phyloP scores from a whole-genome alignment of 2,888 invertebrate species.

The Drosophila hamatofila region DNA sequence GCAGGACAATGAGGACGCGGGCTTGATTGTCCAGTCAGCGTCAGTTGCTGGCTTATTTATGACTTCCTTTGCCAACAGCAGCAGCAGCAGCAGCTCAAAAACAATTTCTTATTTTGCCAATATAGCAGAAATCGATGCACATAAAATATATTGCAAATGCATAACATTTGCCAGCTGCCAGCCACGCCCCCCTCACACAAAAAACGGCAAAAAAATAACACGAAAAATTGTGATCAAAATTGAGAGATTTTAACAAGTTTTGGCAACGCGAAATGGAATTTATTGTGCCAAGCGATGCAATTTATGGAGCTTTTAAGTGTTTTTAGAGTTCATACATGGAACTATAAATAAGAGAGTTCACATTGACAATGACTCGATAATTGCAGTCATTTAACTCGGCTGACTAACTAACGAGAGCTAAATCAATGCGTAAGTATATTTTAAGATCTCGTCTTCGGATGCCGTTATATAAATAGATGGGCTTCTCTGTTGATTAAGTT shows the following conservation, averaged over 20 bases:
- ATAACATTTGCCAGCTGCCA: slow-evolving; percentile 35
- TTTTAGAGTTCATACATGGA: neutral
- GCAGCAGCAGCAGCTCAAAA: slow-evolving; percentile 39
- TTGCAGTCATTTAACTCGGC: neutral
- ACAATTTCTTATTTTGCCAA: slow-evolving; percentile 73
- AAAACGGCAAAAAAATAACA: slow-evolving; percentile 7
- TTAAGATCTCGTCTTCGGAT: neutral
- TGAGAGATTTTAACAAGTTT: slow-evolving; percentile 14
- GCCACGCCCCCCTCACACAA: slow-evolving; percentile 51
- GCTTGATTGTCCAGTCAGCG: slow-evolving; percentile 73
- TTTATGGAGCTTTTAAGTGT: neutral
- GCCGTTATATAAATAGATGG: neutral
- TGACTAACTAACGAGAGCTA: neutral
- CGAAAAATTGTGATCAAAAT: neutral
- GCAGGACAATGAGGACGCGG: slow-evolving; percentile 54
- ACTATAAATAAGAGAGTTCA: neutral
- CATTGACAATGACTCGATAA: neutral
- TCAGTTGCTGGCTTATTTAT: slow-evolving; percentile 71
- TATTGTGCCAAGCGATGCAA: neutral
- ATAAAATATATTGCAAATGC: slow-evolving; percentile 69
- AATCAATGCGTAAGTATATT: neutral
- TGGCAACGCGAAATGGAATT: neutral
- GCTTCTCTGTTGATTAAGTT: neutral
- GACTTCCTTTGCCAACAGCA: slow-evolving; percentile 69
- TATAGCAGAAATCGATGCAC: slow-evolving; percentile 72